phyloP scores from a whole-genome alignment of 2,888 invertebrate genomes.

The Sinodicranocentrus sp. region DNA sequence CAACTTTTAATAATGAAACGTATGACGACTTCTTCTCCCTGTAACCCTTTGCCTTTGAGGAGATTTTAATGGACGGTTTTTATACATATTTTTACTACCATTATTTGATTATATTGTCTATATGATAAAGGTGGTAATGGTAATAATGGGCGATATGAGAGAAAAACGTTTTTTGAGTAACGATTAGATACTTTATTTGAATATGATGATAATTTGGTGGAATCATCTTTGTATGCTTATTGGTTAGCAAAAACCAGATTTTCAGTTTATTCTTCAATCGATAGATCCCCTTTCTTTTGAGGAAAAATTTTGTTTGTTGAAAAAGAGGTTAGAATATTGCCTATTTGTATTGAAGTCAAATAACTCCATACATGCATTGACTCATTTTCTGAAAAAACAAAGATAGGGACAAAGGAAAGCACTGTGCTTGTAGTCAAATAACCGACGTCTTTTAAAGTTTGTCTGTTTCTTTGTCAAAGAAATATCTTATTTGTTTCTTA shows the following conservation, averaged over 20 bases:
- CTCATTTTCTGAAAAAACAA: neutral
- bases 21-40: neutral
- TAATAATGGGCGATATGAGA: neutral
- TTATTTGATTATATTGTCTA: neutral
- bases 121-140: neutral
- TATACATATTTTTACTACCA: neutral
- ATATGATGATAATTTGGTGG: constrained; percentile 4
- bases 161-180: neutral
- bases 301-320: neutral
- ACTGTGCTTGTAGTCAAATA: neutral
- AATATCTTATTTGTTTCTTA: neutral
- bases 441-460: neutral
- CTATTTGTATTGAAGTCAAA: neutral
- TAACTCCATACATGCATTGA: constrained; percentile 1
- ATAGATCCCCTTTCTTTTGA: neutral
- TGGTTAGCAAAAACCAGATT: constrained; percentile 22
- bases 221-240: neutral
- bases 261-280: neutral
- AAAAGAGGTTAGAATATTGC: neutral
- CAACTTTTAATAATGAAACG: constrained; percentile 27
- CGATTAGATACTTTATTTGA: constrained; percentile 22
- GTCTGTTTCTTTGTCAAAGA: neutral
- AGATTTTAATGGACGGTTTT: neutral
- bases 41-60: constrained; percentile 7
- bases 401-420: neutral